Percentiles rank a stretch among this genome's conserved stretches.
phyloP scores from a whole-genome alignment of 30 jellyfish, hydroid and myxozoan genomes.

The Pseudorhiza aurosa region DNA sequence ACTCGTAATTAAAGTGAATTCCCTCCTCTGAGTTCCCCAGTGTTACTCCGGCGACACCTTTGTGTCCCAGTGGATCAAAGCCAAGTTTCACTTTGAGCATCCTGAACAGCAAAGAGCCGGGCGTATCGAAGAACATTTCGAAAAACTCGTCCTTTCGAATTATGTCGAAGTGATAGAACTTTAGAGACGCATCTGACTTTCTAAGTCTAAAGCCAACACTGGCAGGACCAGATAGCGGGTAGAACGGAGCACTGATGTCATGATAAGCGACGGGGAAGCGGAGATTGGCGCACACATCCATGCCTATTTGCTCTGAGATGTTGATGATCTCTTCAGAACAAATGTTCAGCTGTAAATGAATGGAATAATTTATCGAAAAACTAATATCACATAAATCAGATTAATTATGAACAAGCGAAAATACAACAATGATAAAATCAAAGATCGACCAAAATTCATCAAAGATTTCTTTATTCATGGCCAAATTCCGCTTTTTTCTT shows the following conservation, averaged over 20 bases:
- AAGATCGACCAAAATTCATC: too few relatives aligned
- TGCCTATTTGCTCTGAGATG: slow-evolving; percentile 71
- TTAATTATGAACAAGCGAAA: too few relatives aligned
- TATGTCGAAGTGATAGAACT: slow-evolving; percentile 38
- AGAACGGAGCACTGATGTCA: slow-evolving; percentile 75
- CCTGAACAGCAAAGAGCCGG: slow-evolving; percentile 75
- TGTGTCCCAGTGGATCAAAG: slow-evolving; percentile 36
- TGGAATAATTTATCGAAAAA: too few relatives aligned
- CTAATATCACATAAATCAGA: too few relatives aligned
- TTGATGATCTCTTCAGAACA: slow-evolving; percentile 75
- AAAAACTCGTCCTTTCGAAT: slow-evolving; percentile 65
- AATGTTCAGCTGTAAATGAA: slow-evolving; percentile 57
- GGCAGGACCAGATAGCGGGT: slow-evolving; percentile 97
- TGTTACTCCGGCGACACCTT: slow-evolving; percentile 90
- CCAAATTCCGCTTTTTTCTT: too few relatives aligned
- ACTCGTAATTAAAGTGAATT: slow-evolving; percentile 70
- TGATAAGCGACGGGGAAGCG: slow-evolving; percentile 90
- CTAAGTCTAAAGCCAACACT: slow-evolving; percentile 59
- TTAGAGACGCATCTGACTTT: slow-evolving; percentile 71
- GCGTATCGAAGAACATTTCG: slow-evolving; percentile 74
- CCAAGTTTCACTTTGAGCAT: slow-evolving; percentile 69
- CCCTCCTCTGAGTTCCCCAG: slow-evolving; percentile 90
- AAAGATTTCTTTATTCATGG: too few relatives aligned
- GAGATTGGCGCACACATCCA: slow-evolving; percentile 72
- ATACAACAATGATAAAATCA: too few relatives aligned